Conservation (phyloP, 2,888 invertebrate species). For the Drymonia ruficornis region DNA sequence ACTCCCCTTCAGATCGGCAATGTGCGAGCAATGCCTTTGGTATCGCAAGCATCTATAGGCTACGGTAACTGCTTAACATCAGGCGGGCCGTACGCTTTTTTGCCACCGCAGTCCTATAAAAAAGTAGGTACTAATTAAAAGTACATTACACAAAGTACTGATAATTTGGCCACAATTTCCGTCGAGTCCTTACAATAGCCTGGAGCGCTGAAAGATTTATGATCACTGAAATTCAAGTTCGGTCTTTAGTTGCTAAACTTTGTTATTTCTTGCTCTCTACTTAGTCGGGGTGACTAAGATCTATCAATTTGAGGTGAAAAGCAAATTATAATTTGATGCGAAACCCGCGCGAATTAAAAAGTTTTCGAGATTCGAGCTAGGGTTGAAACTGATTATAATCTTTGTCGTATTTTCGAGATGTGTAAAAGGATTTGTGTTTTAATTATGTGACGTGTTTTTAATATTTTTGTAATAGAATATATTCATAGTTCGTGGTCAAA, state of each 20-base stretch:
- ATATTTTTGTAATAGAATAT: too few relatives aligned
- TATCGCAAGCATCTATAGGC: too few relatives aligned
- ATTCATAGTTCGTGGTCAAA: too few relatives aligned
- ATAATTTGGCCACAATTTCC: neutral
- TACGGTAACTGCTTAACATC: too few relatives aligned
- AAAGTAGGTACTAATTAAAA: too few relatives aligned
- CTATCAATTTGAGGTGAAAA: conserved; percentile 33
- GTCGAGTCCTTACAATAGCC: neutral
- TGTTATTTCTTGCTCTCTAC: conserved; percentile 24
- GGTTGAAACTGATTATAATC: conserved; percentile 13
- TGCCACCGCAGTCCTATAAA: too few relatives aligned
- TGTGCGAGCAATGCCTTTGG: too few relatives aligned
- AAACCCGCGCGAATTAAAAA: conserved; percentile 23
- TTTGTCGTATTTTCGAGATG: too few relatives aligned
- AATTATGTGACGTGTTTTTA: too few relatives aligned
- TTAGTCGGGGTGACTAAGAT: conserved; percentile 25
- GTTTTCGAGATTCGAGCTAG: conserved; percentile 18
- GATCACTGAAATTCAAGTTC: conserved; percentile 19
- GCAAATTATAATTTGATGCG: conserved; percentile 35
- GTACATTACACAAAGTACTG: neutral
- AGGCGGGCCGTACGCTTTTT: too few relatives aligned
- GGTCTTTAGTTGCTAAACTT: conserved; percentile 20
- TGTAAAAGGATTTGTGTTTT: too few relatives aligned
- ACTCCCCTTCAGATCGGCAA: too few relatives aligned
- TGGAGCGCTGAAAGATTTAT: neutral